These are phyloP conservation scores for Hephaestus fuliginosus DNA, from an alignment of 2,797 vertebrate genomes.

Conservation along the genomic window DNA sequence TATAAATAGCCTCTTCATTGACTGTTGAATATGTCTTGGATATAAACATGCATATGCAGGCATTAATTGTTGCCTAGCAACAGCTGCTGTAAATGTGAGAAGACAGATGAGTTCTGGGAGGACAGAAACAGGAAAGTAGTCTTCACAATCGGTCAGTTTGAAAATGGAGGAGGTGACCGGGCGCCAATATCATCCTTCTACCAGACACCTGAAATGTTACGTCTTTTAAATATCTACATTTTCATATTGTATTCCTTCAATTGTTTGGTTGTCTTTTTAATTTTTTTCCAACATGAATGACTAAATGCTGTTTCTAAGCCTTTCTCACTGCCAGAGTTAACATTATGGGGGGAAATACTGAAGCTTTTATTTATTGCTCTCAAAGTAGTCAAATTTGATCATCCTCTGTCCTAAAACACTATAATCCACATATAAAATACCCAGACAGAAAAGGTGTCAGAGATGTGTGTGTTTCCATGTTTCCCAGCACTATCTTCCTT, in stretches of 20 bases:
- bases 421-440: constrained; percentile 7
- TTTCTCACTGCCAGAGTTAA: not conserved
- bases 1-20: constrained; percentile 40
- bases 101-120: constrained; percentile 54
- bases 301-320: constrained; percentile 4
- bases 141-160: constrained; percentile 42
- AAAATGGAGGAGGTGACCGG: constrained; percentile 37
- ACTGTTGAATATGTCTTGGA: constrained; percentile 45
- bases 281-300: not conserved
- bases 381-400: constrained; percentile 12
- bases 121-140: constrained; percentile 33
- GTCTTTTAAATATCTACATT: not conserved
- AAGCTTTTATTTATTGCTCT: constrained; percentile 3
- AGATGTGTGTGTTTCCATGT: constrained; percentile 42
- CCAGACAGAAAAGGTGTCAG: constrained; percentile 31
- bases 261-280: not conserved
- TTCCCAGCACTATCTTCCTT: constrained; percentile 56
- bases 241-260: not conserved
- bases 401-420: not conserved
- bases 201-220: constrained; percentile 11
- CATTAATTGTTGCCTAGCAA: constrained; percentile 75
- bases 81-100: constrained; percentile 64
- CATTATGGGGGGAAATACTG: not conserved
- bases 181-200: too few species aligned
- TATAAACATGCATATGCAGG: constrained; percentile 49